phyloP scores from a whole-genome alignment of 1,140 invertebrate species.

The Drosophila sechellia region DNA sequence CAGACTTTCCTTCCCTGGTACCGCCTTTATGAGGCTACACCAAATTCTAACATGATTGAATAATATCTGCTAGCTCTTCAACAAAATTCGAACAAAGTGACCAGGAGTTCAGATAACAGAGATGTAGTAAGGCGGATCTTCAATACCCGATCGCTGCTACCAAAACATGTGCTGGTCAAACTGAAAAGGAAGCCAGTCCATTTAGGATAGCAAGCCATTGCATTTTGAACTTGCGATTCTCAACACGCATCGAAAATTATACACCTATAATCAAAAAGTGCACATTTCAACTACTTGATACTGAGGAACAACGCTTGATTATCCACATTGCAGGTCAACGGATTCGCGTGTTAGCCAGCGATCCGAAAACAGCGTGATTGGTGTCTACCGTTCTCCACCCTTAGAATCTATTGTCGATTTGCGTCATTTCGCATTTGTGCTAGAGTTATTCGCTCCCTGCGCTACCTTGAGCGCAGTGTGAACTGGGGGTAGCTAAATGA shows the following conservation, averaged over 20 bases:
- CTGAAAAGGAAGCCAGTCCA: constrained; percentile 3
- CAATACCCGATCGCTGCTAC: too few relatives aligned
- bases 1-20: constrained; percentile 48
- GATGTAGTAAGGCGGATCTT: too few relatives aligned
- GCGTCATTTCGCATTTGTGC: neutral
- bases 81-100: constrained; percentile 16
- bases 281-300: too few relatives aligned
- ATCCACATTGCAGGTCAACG: too few relatives aligned
- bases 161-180: neutral
- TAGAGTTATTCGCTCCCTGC: constrained; percentile 33
- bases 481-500: constrained; percentile 69
- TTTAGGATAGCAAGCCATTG: too few relatives aligned
- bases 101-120: constrained; percentile 30
- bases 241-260: neutral
- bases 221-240: too few relatives aligned
- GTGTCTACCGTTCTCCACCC: constrained; percentile 4
- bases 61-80: constrained; percentile 8
- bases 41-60: constrained; percentile 40
- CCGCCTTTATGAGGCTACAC: constrained; percentile 66
- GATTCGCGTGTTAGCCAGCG: neutral
- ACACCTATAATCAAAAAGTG: neutral
- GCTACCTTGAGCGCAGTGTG: constrained; percentile 76
- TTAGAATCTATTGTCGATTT: constrained; percentile 1
- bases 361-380: constrained; percentile 51
- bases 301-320: too few relatives aligned